These are phyloP conservation scores for Acanthurus lineatus DNA, from an alignment of 2,797 vertebrate species.

Conservation along the genomic window DNA sequence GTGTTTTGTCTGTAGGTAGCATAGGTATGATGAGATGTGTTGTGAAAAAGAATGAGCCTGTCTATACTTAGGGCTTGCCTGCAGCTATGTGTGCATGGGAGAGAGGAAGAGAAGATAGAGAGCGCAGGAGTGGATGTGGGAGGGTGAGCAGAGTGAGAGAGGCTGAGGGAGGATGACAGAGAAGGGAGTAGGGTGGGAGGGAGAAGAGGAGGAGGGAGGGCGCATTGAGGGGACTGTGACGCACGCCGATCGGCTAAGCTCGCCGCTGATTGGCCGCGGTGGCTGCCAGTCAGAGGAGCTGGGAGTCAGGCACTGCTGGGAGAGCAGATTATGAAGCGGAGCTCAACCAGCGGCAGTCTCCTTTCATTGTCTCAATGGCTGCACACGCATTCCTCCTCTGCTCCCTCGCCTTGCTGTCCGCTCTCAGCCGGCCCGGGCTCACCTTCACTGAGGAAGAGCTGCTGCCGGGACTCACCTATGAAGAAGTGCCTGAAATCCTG, in stretches of 20 bases:
- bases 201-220: constrained; percentile 60
- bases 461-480: constrained; percentile 80
- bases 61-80: constrained; percentile 80
- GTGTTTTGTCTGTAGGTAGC: constrained; percentile 43
- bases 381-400: constrained; percentile 86
- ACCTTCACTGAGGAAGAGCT: constrained; percentile 79
- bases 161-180: constrained; percentile 75
- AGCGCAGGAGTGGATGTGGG: constrained; percentile 71
- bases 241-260: constrained; percentile 80
- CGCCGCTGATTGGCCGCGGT: constrained; percentile 74
- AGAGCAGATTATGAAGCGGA: constrained; percentile 90
- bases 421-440: constrained; percentile 80
- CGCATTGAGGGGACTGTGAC: constrained; percentile 80
- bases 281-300: constrained; percentile 78
- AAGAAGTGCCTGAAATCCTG: constrained; percentile 88
- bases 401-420: constrained; percentile 82
- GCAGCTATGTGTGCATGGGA: constrained; percentile 79
- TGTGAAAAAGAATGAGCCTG: constrained; percentile 62
- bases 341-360: constrained; percentile 85
- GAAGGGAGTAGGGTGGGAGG: constrained; percentile 71
- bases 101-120: constrained; percentile 58
- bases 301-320: constrained; percentile 83
- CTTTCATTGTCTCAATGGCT: constrained; percentile 88
- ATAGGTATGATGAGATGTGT: constrained; percentile 66
- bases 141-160: constrained; percentile 75